Base-by-base conservation (phyloP, 2,888 invertebrate species). In the Pristionchus exspectatus region DNA sequence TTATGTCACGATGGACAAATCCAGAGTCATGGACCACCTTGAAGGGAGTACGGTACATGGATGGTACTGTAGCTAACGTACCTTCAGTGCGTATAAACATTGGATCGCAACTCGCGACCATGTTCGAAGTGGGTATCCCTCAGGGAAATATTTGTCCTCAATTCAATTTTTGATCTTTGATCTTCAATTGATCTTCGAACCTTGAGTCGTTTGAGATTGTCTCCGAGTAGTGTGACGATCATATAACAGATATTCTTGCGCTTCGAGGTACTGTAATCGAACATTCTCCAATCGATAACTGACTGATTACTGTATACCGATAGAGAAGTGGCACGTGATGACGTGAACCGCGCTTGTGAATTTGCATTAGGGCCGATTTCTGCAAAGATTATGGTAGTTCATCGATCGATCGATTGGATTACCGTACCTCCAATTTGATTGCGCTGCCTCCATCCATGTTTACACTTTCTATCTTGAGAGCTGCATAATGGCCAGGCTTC, bases 171-270 rank as follows among this genome's bases (percentile, higher is more conserved):
- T 63, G 24, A 63, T 63, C 63, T 63, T 81, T 81, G 54, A 81
- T 81, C 81, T 81, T n/a, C 24, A 18, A 54, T 18, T n/a, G 30
- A 33, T 14, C 27, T 33, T 7, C 74, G 33, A 21, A 81, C 81
- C 81, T 81, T 81, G n/a, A 81, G 24, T 54, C 81, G 24, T 24
- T 87, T 89, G 74, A 94, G 90, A 85, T 90, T 91, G 21, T 93
- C 92, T 21, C 94, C 94, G 54, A 92, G 90, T n/a, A 94, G 91
- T 3, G 93, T 93, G 93, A 94, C 93, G 18, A 94, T 92, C 91
- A 93, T 92, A 90, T 94, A 94, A 85, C 90, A 91, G 90, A 91
- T 93, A 24, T 88, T 90, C 12, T 90, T 91, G n/a, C 91, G 91
- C 81, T 93, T 92, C 0, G 93, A 81, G 10, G 81, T 50, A 21